A percentile compares a stretch with the other conserved stretches of the same genome.
These are phyloP conservation scores for Micronycteris hirsuta DNA, from an alignment of 2,113 vertebrate species.

Conservation along the genomic window DNA sequence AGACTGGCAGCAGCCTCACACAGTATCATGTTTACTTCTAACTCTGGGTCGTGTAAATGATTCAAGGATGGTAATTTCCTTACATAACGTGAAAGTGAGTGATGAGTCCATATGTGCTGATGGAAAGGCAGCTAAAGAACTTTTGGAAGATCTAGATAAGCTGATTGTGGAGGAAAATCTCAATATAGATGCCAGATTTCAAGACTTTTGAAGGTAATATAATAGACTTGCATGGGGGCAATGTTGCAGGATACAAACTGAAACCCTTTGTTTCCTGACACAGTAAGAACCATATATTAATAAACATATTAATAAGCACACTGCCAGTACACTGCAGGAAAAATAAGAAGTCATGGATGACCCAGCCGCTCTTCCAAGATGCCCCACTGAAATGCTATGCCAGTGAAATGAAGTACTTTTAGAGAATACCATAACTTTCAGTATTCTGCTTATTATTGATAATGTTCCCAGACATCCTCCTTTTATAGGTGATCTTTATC, in stretches of 20 bases:
- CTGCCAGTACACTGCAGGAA: background rate
- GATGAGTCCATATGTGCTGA: background rate
- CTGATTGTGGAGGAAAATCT: background rate
- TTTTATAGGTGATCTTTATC: background rate
- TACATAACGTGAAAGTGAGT: background rate
- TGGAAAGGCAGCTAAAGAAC: background rate
- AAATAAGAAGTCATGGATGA: background rate
- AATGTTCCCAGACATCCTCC: background rate
- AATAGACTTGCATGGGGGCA: background rate
- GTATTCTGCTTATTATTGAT: background rate
- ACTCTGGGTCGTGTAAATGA: background rate
- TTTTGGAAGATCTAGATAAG: background rate
- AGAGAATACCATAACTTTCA: background rate
- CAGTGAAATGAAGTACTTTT: background rate
- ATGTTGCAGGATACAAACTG: background rate
- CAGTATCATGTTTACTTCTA: background rate
- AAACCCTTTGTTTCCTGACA: background rate
- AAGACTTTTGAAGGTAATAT: background rate
- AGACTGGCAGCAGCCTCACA: background rate
- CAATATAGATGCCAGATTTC: background rate
- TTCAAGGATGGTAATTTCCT: background rate
- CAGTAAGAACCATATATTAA: background rate
- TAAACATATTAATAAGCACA: background rate
- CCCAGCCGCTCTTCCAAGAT: background rate
- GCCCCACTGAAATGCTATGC: background rate